Conservation (phyloP, 2,797 vertebrate genomes). For the Bufotes viridis region DNA sequence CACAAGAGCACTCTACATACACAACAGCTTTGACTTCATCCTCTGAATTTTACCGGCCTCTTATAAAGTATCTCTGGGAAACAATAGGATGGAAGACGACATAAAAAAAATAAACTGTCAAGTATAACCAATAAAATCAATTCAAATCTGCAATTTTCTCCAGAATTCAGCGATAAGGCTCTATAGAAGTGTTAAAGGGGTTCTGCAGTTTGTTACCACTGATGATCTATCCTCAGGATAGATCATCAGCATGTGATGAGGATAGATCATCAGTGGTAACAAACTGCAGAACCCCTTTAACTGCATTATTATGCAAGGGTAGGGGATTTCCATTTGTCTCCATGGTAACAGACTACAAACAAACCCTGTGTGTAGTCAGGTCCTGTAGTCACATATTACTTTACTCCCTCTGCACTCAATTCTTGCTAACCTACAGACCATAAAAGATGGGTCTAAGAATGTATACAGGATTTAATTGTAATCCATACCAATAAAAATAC, state of each 20-base stretch:
- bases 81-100: not conserved
- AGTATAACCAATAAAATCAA: not conserved
- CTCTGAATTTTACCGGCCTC: not conserved
- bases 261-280: no score
- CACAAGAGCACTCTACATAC: not conserved
- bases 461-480: not conserved
- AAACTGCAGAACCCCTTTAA: no score
- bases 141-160: not conserved
- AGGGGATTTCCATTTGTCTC: not conserved
- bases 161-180: not conserved
- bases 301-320: no score
- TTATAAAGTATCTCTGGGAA: not conserved
- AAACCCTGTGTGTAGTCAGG: not conserved
- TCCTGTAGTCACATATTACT: not conserved
- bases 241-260: no score
- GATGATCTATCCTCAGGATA: no score
- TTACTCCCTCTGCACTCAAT: not conserved
- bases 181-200: no score
- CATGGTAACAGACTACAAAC: not conserved
- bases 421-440: not conserved
- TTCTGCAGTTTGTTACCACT: no score
- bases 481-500: no score
- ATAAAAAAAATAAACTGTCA: not conserved
- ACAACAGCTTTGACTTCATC: not conserved
- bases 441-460: not conserved